Evolutionary conservation across 2,797 vertebrate genomes (phyloP).

Genomic region (Dermochelys coriacea): DNA sequence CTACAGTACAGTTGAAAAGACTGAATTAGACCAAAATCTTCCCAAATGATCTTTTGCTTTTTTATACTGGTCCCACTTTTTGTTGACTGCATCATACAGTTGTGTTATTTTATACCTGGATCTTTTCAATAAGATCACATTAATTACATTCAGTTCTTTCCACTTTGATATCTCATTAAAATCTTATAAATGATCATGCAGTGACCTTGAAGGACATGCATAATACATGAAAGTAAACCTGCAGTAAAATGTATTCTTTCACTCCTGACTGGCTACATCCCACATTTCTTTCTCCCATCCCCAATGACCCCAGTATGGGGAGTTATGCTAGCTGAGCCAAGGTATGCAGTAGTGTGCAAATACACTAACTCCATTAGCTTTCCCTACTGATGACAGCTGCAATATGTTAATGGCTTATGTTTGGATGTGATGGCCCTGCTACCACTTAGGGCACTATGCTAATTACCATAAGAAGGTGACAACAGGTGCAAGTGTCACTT

Average conservation of each 20-base stretch:
- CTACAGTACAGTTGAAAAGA: constrained; percentile 12
- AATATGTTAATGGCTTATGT: constrained; percentile 88
- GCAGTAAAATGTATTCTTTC: constrained; percentile 89
- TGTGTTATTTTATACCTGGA: constrained; percentile 74
- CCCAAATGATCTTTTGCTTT: constrained; percentile 14
- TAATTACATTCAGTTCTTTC: constrained; percentile 87
- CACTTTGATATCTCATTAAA: constrained; percentile 90
- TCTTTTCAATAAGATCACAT: constrained; percentile 81
- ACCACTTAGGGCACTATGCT: constrained; percentile 86
- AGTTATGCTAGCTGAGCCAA: constrained; percentile 80
- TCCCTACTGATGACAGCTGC: constrained; percentile 86
- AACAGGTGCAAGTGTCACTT: constrained; percentile 88
- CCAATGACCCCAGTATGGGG: constrained; percentile 83
- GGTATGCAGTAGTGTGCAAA: constrained; percentile 81
- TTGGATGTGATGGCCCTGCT: constrained; percentile 82
- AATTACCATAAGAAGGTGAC: constrained; percentile 87
- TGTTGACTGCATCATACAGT: constrained; percentile 62
- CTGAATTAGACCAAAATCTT: constrained; percentile 40
- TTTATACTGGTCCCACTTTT: constrained; percentile 50
- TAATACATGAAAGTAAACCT: constrained; percentile 91
- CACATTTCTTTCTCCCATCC: constrained; percentile 82
- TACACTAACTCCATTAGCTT: constrained; percentile 81
- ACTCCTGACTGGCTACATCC: constrained; percentile 87
- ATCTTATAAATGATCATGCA: constrained; percentile 89
- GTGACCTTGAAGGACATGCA: constrained; percentile 89